These are phyloP conservation scores for Timandra comae DNA, from an alignment of 2,888 invertebrate species.

Conservation along the genomic window DNA sequence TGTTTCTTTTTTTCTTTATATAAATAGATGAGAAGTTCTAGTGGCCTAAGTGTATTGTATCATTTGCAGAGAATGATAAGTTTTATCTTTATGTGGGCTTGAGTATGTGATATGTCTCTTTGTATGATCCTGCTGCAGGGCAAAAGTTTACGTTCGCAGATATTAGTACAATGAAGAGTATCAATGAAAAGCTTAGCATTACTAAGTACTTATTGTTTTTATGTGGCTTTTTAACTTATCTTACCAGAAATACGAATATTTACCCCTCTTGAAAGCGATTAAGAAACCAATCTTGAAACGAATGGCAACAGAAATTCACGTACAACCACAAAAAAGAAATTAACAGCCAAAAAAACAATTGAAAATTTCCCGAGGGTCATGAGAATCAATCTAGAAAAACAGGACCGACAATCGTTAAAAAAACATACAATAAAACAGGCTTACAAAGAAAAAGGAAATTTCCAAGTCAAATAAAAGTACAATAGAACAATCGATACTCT, in stretches of 20 bases:
- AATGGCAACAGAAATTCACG: too few species aligned
- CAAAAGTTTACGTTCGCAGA: too few species aligned
- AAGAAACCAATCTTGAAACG: too few species aligned
- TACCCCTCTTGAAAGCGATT: too few species aligned
- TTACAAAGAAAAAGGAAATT: slow-evolving; percentile 55
- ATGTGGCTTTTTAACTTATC: too few species aligned
- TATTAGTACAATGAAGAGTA: too few species aligned
- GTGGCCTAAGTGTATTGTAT: too few species aligned
- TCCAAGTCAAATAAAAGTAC: slow-evolving; percentile 73
- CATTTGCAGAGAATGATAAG: too few species aligned
- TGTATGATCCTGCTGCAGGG: neutral
- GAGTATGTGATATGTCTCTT: neutral
- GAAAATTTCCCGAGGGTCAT: slow-evolving; percentile 1
- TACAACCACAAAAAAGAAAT: slow-evolving; percentile 1
- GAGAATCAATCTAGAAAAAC: slow-evolving; percentile 9
- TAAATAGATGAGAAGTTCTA: neutral
- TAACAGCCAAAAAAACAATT: too few species aligned
- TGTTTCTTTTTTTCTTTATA: neutral
- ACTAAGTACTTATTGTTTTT: too few species aligned
- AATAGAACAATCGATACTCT: slow-evolving; percentile 74
- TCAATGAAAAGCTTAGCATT: too few species aligned
- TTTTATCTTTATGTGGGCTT: neutral
- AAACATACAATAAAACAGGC: slow-evolving; percentile 23
- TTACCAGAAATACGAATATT: too few species aligned
- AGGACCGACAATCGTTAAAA: neutral